Evolutionary conservation across 2,113 vertebrate species (phyloP).

Genomic region (Recurvirostra avosetta): DNA sequence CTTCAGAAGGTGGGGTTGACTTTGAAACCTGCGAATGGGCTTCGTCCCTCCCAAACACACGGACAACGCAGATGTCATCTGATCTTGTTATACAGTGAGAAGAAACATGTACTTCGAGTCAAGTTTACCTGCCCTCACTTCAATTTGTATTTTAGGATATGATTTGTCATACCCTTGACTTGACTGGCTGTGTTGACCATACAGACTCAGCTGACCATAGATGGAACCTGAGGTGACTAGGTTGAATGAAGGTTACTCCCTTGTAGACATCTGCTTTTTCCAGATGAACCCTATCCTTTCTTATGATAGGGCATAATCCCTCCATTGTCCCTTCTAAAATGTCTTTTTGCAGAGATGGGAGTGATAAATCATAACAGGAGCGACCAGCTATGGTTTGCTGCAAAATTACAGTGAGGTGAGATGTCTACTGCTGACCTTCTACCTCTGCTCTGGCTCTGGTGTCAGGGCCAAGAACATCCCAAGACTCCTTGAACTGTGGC

Average conservation of each 20-base stretch:
- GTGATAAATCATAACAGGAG: neutral
- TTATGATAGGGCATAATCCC: rapidly evolving
- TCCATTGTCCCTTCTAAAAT: neutral
- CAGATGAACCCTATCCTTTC: neutral
- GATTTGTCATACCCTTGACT: neutral
- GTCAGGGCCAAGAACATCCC: neutral
- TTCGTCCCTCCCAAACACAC: neutral
- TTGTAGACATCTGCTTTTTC: neutral
- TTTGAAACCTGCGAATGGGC: neutral
- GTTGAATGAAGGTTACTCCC: neutral
- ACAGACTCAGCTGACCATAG: too few relatives aligned
- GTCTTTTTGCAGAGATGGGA: neutral
- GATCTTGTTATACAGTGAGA: neutral
- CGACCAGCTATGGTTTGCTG: neutral
- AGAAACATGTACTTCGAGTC: neutral
- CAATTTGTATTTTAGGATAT: neutral
- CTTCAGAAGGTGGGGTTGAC: neutral
- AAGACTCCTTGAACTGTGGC: rapidly evolving
- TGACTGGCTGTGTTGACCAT: rapidly evolving
- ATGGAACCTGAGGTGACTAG: neutral
- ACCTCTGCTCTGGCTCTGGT: neutral
- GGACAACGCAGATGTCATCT: neutral
- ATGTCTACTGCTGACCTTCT: neutral
- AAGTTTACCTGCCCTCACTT: neutral
- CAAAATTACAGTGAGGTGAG: neutral